Percentiles rank a stretch among this genome's conserved stretches.
These are phyloP conservation scores for Sphenodon punctatus DNA, from an alignment of 2,797 vertebrate genomes.

Conservation along the genomic window DNA sequence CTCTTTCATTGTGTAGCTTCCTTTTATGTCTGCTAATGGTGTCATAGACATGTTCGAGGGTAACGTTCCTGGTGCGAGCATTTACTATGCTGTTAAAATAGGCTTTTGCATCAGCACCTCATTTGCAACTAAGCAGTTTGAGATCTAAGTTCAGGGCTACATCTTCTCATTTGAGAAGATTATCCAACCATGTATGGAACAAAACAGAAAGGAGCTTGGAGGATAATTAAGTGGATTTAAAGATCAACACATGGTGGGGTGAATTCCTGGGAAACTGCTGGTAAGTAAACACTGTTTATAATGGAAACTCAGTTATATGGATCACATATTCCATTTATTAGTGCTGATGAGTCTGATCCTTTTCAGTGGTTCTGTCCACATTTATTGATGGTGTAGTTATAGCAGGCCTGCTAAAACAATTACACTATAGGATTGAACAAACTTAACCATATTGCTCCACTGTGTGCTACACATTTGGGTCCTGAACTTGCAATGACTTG, in stretches of 20 bases:
- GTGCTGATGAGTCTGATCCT: neutral
- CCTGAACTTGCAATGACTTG: neutral
- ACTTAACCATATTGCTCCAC: fast-evolving
- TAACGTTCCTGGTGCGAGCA: neutral
- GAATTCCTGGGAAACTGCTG: neutral
- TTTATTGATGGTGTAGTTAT: too few species aligned
- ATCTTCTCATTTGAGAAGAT: neutral
- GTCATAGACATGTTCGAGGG: neutral
- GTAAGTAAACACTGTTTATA: neutral
- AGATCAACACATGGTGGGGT: neutral
- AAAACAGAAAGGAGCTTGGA: neutral
- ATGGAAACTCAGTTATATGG: neutral
- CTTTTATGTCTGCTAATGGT: neutral
- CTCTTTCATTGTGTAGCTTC: neutral
- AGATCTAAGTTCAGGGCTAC: neutral
- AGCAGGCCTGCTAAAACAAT: too few species aligned
- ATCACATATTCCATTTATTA: neutral
- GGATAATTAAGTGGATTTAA: neutral
- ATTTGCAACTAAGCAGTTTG: fast-evolving
- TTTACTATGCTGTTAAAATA: neutral
- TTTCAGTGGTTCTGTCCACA: neutral
- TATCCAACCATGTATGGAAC: neutral
- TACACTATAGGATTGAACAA: neutral
- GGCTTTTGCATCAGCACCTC: neutral
- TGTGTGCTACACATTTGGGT: neutral